Evolutionary conservation across 2,113 vertebrate genomes (phyloP), one percentile per base, ranked within the genome.

Genomic region (Gallinago jamesoni): DNA sequence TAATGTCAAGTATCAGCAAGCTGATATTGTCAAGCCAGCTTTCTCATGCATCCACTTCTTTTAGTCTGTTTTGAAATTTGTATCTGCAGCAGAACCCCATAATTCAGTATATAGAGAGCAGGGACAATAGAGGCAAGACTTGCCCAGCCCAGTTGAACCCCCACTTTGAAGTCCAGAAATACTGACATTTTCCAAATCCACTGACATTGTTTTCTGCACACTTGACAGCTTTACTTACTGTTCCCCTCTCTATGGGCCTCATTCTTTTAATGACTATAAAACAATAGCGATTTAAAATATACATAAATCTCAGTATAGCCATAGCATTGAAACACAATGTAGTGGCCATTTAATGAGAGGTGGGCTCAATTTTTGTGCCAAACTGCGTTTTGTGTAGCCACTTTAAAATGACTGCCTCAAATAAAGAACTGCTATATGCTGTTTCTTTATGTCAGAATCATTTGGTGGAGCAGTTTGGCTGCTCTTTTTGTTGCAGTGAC

Each of bases 201-300:
- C 45, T 92, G 86, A 28, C 73, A 90, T 47, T 66, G 84, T 89
- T 87, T 91, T 81, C 73, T 94, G 56, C 56, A 35, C 35, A 56
- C 12, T 81, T 45, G 41, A 63, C 55, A 84, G 31, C 52, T 90
- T 75, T 77, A 66, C 12, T 80, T 92, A 53, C 24, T 89, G 22
- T 27, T 27, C 79, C 55, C 41, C 31, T 15, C 30, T 33, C 45
- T 15, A 12, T 53, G 66, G 64, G 55, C 48, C 56, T 76, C 66
- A 35, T 93, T 93, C 52, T 92, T 89, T 47, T 72, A 68, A 69
- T 27, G 45, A 22, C 14, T 76, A 12, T 68, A 66, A 82, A 96
- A 95, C 84, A 96, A 92, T 86, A 86, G 18, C n/a, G 24, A 37
- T 87, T 87, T 72, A 78, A 84, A 91, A 63, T 39, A 43, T 68